phyloP scores from a whole-genome alignment of 1,140 invertebrate genomes.

The Protaetia brevitarsis region DNA sequence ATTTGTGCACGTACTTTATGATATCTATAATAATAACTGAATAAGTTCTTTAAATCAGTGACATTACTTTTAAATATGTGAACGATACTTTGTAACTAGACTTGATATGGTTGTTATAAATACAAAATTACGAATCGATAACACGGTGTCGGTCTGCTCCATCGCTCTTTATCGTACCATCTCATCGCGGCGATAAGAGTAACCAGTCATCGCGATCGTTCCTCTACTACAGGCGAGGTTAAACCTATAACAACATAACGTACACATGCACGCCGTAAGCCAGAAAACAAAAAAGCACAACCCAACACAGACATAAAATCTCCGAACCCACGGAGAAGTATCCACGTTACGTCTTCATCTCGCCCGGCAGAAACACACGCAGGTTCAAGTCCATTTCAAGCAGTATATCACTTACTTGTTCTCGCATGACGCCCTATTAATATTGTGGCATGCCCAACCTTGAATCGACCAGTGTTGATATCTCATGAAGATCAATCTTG shows the following conservation, averaged over 20 bases:
- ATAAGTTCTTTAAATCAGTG: too few species aligned
- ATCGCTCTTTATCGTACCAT: conserved; percentile 1
- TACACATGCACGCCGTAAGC: too few species aligned
- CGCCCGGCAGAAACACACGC: conserved; percentile 36
- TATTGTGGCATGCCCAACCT: conserved; percentile 47
- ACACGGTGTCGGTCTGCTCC: not conserved
- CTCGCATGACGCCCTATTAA: conserved; percentile 48
- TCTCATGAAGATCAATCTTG: conserved; percentile 24
- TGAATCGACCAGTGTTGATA: conserved; percentile 36
- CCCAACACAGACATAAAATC: conserved; percentile 2
- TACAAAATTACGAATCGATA: conserved; percentile 1
- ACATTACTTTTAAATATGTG: too few species aligned
- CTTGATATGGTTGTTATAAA: conserved; percentile 4
- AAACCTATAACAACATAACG: not conserved
- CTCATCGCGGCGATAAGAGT: not conserved
- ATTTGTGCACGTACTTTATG: too few species aligned
- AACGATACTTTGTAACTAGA: too few species aligned
- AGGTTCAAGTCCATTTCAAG: conserved; percentile 44
- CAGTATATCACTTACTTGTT: conserved; percentile 50
- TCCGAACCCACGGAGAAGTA: conserved; percentile 4
- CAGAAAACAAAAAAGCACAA: not conserved
- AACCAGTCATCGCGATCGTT: not conserved
- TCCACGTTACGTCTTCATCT: conserved; percentile 43
- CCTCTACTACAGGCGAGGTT: not conserved
- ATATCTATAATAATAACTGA: too few species aligned